These are phyloP conservation scores for Cyclargus thomasi DNA, from an alignment of 1,140 invertebrate genomes.

Conservation along the genomic window DNA sequence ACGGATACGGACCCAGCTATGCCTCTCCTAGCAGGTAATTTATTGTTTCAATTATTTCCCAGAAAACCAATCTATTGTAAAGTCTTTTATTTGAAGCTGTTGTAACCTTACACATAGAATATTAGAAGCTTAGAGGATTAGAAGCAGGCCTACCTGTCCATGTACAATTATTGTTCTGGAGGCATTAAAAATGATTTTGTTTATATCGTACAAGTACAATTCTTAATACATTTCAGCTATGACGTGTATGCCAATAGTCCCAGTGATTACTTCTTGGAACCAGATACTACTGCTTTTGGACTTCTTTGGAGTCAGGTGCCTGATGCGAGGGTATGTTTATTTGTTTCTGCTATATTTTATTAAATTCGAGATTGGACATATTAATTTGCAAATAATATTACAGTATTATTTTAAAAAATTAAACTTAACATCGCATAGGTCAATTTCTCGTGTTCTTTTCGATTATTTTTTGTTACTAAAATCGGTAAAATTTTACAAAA, in stretches of 20 bases:
- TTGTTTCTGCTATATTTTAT: too few species aligned
- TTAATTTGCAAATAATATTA: too few species aligned
- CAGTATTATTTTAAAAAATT: too few species aligned
- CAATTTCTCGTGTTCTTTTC: too few species aligned
- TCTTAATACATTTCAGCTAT: slow-evolving; percentile 42
- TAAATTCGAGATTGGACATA: too few species aligned
- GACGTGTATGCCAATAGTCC: slow-evolving; percentile 45
- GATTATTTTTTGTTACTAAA: too few species aligned
- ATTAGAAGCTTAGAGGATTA: not conserved
- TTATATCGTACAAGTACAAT: not conserved
- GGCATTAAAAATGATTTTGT: too few species aligned
- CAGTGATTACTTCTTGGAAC: slow-evolving; percentile 48
- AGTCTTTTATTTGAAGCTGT: too few species aligned
- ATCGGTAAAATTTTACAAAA: too few species aligned
- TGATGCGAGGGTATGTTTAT: slow-evolving; percentile 50
- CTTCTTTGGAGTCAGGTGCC: slow-evolving; percentile 64
- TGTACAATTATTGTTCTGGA: not conserved
- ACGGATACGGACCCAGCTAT: slow-evolving; percentile 49
- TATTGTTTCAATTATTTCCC: not conserved
- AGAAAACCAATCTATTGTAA: too few species aligned
- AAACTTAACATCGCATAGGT: too few species aligned
- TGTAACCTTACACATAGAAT: too few species aligned
- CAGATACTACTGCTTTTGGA: slow-evolving; percentile 50
- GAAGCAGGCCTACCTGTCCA: not conserved
- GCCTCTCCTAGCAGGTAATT: slow-evolving; percentile 38